A percentile compares a stretch with the other conserved stretches of the same genome.
Evolutionary conservation across 2,888 invertebrate genomes (phyloP).

Genomic region (Nomada goodeniana): DNA sequence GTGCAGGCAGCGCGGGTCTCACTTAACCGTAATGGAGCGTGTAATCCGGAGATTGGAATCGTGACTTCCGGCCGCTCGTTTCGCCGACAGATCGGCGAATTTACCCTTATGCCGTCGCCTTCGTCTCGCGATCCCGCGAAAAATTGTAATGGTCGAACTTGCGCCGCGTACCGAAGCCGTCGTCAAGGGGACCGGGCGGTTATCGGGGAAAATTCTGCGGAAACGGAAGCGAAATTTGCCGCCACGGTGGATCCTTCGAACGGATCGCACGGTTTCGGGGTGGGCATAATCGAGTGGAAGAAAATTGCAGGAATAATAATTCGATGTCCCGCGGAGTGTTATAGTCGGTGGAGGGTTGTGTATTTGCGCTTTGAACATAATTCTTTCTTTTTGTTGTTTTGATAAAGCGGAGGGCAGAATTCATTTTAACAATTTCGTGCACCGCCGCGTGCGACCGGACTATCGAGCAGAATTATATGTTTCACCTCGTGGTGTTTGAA

Average conservation of each 20-base stretch:
- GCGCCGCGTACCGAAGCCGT: no score
- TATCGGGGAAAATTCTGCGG: background rate
- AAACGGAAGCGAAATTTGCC: background rate
- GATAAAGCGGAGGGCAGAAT: no score
- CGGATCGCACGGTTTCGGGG: no score
- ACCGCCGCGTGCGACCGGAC: no score
- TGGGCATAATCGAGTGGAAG: background rate
- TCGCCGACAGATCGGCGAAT: background rate
- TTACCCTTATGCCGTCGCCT: slow-evolving; percentile 1
- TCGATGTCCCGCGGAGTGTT: no score
- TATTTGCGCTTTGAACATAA: background rate
- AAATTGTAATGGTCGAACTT: background rate
- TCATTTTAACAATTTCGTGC: no score
- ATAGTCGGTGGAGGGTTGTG: background rate
- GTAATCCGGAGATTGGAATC: slow-evolving; percentile 40
- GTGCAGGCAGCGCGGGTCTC: slow-evolving; percentile 1
- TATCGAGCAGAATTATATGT: no score
- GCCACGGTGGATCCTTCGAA: background rate
- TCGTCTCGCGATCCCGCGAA: background rate
- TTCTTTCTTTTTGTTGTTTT: no score
- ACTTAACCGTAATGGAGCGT: slow-evolving; percentile 21
- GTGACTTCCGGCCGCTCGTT: slow-evolving; percentile 15
- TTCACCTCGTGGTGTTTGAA: no score
- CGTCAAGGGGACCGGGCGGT: no score
- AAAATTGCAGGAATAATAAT: background rate